Base-by-base conservation (phyloP, 2,888 invertebrate species). In the Cyclophora albipunctata region DNA sequence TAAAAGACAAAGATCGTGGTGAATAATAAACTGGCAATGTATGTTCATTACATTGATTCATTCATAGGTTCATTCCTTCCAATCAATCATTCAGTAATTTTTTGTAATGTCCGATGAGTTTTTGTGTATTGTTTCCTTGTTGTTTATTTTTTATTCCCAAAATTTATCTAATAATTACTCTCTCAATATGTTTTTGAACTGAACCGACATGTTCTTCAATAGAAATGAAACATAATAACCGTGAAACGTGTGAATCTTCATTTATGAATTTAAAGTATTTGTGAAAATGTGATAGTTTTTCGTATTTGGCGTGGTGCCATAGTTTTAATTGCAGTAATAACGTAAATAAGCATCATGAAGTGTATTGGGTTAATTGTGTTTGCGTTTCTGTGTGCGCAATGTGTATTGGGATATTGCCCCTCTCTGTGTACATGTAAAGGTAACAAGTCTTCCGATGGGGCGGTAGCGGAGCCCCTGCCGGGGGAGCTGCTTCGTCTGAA, bases 401-500 rank as follows among this genome's bases (percentile, higher is more conserved):
- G 64, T 42, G 71, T 68, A 47, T 58, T 73, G 54, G 78, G 79
- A 49, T 76, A 73, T 52, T 89, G 89, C 58, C 89, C 89, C 5
- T 88, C 89, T 35, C 64, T 89, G 56, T 92, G 92, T 73, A 84
- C 88, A 3, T 89, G 88, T 54, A 90, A 89, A 60, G 91, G 92
- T 58, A 83, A 78, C 54, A 92, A 92, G 67, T 90, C 86, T 45
- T 78, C 81, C 35, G 90, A 89, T 56, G 88, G 89, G 50, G 78
- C 80, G 57, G 81, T 79, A 53, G 75, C 84, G 48, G 90, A 90
- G 45, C 90, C 90, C 54, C 82, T 81, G 54, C 86, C 90, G 3
- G 90, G 89, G 0, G 91, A 92, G 57, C 90, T 90, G 66, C 67
- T 92, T 50, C 90, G 90, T 73, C 83, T 93, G 50, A 91, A 90